These are phyloP conservation scores for Lutraria rhynchaena DNA, from an alignment of 1,140 invertebrate genomes.

Conservation along the genomic window DNA sequence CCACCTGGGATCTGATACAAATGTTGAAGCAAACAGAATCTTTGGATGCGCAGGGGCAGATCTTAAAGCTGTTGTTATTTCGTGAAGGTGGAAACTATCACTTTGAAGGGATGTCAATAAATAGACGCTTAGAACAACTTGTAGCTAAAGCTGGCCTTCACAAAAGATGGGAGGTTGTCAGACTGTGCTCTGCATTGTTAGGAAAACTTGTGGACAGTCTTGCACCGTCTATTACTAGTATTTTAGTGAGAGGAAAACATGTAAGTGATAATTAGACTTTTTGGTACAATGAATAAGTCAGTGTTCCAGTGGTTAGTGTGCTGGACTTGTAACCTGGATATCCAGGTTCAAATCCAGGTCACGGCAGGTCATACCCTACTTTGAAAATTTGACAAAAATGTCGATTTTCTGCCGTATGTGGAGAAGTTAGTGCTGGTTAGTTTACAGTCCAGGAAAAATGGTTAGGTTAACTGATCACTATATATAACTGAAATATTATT, in stretches of 20 bases:
- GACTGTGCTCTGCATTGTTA: slow-evolving; percentile 96
- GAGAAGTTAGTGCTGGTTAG: no score
- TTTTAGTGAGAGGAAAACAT: slow-evolving; percentile 98
- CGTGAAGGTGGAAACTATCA: slow-evolving; percentile 92
- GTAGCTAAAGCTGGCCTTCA: slow-evolving; percentile 93
- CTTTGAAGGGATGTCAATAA: slow-evolving; percentile 86
- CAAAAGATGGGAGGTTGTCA: slow-evolving; percentile 93
- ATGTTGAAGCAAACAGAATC: slow-evolving; percentile 84
- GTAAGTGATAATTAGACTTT: slow-evolving; percentile 83
- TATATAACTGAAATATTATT: no score
- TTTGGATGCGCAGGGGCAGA: slow-evolving; percentile 90
- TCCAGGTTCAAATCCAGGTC: no score
- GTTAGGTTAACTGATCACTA: no score
- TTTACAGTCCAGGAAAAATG: no score
- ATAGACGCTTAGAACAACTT: slow-evolving; percentile 89
- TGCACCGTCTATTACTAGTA: slow-evolving; percentile 98
- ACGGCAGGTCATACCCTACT: no score
- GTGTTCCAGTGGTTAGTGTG: no score
- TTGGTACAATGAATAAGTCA: no score
- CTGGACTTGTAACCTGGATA: no score
- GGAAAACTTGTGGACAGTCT: slow-evolving; percentile 98
- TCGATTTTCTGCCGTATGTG: no score
- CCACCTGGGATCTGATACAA: slow-evolving; percentile 82
- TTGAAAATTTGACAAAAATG: no score
- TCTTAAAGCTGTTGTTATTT: slow-evolving; percentile 92